Percentiles rank a stretch among this genome's conserved stretches.
phyloP scores from a whole-genome alignment of 2,888 invertebrate genomes.

The Caenorhabditis afra region DNA sequence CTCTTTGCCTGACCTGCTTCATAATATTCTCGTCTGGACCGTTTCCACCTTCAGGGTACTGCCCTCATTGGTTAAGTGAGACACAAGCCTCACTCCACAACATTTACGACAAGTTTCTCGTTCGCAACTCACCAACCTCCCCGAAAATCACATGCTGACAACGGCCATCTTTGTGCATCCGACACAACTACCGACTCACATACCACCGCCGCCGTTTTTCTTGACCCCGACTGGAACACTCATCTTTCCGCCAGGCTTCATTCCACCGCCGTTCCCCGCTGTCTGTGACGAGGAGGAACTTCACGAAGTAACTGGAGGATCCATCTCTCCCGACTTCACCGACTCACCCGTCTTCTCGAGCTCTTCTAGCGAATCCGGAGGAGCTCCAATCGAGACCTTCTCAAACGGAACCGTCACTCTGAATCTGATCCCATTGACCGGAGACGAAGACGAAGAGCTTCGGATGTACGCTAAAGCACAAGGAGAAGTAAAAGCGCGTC shows the following conservation, averaged over 20 bases:
- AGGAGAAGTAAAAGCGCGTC: constrained; percentile 44
- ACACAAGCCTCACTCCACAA: no score
- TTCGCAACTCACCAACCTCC: constrained; percentile 21
- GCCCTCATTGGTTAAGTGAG: constrained; percentile 6
- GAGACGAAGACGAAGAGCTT: constrained; percentile 55
- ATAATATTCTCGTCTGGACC: constrained; percentile 5
- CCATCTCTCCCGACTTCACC: constrained; percentile 13
- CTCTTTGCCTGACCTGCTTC: neutral
- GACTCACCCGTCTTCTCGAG: constrained; percentile 22
- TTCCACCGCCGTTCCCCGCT: constrained; percentile 59
- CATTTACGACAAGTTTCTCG: neutral
- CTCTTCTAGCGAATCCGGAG: constrained; percentile 37
- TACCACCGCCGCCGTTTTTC: constrained; percentile 61
- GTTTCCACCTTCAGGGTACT: constrained; percentile 22
- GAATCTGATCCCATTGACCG: constrained; percentile 47
- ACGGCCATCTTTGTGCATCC: constrained; percentile 61
- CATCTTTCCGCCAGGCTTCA: constrained; percentile 54
- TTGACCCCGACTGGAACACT: constrained; percentile 30
- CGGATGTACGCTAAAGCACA: constrained; percentile 54
- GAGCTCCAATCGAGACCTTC: constrained; percentile 16
- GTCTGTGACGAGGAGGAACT: constrained; percentile 61
- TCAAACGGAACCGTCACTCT: constrained; percentile 19
- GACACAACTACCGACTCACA: constrained; percentile 61
- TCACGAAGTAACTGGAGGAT: constrained; percentile 33
- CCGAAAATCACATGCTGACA: constrained; percentile 48